Evolutionary conservation across 2,888 invertebrate species (phyloP).

Genomic region (Vandiemenella viatica): DNA sequence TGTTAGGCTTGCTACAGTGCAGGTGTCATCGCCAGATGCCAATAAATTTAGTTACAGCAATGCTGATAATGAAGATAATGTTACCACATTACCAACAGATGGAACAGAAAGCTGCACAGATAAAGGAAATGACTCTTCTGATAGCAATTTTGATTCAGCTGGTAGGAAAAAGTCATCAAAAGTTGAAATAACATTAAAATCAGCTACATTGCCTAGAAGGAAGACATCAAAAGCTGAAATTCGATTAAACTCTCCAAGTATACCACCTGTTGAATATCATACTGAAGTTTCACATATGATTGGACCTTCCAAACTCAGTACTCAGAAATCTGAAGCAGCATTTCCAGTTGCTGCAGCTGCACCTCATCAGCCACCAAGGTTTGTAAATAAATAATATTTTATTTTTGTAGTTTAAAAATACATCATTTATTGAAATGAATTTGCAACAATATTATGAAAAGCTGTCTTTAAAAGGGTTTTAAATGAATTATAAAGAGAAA

Average conservation of each 20-base stretch:
- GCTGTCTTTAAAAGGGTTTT: too few relatives aligned
- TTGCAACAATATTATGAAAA: too few relatives aligned
- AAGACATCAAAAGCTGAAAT: slow-evolving; percentile 50
- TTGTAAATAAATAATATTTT: too few relatives aligned
- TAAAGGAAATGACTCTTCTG: slow-evolving; percentile 11
- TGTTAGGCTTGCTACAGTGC: slow-evolving; percentile 26
- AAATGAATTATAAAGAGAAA: too few relatives aligned
- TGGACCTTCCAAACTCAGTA: slow-evolving; percentile 28
- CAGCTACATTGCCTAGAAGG: slow-evolving; percentile 47
- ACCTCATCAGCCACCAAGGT: slow-evolving; percentile 2
- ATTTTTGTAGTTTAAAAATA: too few relatives aligned
- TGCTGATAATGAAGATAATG: background rate
- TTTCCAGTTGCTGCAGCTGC: slow-evolving; percentile 35
- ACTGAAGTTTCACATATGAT: slow-evolving; percentile 46
- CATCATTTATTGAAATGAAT: too few relatives aligned
- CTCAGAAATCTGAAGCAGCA: slow-evolving; percentile 37
- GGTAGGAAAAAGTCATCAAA: slow-evolving; percentile 39
- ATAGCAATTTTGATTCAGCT: too few relatives aligned
- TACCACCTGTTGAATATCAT: slow-evolving; percentile 30
- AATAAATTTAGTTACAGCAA: slow-evolving; percentile 1
- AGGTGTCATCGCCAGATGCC: slow-evolving; percentile 27
- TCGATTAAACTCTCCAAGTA: slow-evolving; percentile 31
- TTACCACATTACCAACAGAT: background rate
- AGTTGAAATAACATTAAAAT: slow-evolving; percentile 49
- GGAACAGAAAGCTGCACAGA: background rate